These are phyloP conservation scores for Nothoprocta pentlandii DNA, from an alignment of 2,113 vertebrate genomes.

Conservation along the genomic window DNA sequence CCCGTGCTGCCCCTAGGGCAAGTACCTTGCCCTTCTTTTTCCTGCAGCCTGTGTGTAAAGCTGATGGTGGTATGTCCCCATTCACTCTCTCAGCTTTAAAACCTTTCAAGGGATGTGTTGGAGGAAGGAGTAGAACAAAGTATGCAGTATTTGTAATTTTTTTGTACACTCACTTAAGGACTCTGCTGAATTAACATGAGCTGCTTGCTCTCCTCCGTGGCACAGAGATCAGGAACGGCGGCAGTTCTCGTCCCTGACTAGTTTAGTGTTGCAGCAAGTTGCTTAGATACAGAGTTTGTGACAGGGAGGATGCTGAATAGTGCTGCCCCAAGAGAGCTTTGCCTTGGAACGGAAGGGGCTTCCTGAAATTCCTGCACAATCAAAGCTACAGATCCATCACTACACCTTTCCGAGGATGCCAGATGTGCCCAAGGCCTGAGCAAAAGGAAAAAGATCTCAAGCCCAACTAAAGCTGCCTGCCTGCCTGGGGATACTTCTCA, in stretches of 20 bases:
- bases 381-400: neutral
- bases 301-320: neutral
- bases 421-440: neutral
- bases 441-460: neutral
- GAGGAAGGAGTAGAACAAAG: neutral
- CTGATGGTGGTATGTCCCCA: neutral
- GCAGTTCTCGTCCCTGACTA: rapidly evolving
- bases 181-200: rapidly evolving
- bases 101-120: rapidly evolving
- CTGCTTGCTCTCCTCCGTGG: neutral
- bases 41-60: neutral
- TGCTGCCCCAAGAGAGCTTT: neutral
- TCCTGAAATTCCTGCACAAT: neutral
- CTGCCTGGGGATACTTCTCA: rapidly evolving
- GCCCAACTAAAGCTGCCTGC: rapidly evolving
- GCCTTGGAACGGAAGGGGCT: neutral
- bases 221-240: neutral
- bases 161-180: neutral
- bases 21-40: neutral
- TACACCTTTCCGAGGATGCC: rapidly evolving
- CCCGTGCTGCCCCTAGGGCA: no score
- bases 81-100: neutral
- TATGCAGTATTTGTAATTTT: rapidly evolving
- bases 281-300: rapidly evolving
- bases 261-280: neutral